Conservation (phyloP, 2,797 vertebrate species). For the Microcaecilia unicolor region DNA sequence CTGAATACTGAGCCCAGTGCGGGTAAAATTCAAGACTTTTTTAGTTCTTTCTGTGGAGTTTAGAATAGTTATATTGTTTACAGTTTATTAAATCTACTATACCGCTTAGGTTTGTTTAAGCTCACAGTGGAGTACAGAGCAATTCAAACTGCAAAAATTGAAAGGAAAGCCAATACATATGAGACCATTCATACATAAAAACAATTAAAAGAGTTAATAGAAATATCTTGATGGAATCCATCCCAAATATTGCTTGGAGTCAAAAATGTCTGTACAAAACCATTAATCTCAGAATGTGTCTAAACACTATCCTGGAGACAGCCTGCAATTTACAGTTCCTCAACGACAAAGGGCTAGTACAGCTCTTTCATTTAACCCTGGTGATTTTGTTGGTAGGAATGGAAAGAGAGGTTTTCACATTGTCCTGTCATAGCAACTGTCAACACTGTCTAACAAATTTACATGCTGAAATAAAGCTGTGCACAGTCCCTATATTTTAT, state of each 20-base stretch:
- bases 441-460: slow-evolving; percentile 34
- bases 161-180: too few relatives aligned
- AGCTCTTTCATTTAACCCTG: slow-evolving; percentile 46
- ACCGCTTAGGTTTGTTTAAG: too few relatives aligned
- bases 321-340: slow-evolving; percentile 50
- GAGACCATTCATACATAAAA: too few relatives aligned
- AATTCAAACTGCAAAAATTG: too few relatives aligned
- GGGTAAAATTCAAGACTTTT: slow-evolving; percentile 14
- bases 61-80: slow-evolving; percentile 31
- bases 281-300: slow-evolving; percentile 55
- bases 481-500: slow-evolving; percentile 21
- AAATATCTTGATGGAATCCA: slow-evolving; percentile 41
- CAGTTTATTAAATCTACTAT: too few relatives aligned
- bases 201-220: too few relatives aligned
- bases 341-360: slow-evolving; percentile 45
- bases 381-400: slow-evolving; percentile 38
- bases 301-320: slow-evolving; percentile 53
- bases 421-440: slow-evolving; percentile 35
- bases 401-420: slow-evolving; percentile 32
- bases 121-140: too few relatives aligned
- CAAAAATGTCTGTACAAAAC: slow-evolving; percentile 55
- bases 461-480: slow-evolving; percentile 32
- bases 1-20: too few relatives aligned
- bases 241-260: slow-evolving; percentile 44
- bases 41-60: slow-evolving; percentile 22